These are phyloP conservation scores for Temnothorax nylanderi DNA, from an alignment of 1,140 invertebrate genomes.

Conservation along the genomic window DNA sequence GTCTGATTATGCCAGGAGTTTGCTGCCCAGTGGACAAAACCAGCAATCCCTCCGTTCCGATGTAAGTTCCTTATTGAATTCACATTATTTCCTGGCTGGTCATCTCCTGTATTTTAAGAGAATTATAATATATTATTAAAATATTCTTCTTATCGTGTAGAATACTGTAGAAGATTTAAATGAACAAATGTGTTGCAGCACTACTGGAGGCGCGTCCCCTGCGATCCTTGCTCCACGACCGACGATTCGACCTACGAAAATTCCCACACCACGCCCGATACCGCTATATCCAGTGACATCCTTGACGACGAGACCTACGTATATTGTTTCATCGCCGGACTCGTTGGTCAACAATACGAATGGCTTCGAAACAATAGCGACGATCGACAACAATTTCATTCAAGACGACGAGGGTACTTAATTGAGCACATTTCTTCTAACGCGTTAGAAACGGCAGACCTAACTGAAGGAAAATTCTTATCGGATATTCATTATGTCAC, in stretches of 20 bases:
- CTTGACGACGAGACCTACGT: slow-evolving; percentile 62
- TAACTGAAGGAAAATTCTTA: no score
- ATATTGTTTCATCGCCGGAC: slow-evolving; percentile 53
- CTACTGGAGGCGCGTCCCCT: slow-evolving; percentile 37
- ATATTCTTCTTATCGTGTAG: not conserved
- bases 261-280: slow-evolving; percentile 81
- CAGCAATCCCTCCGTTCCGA: slow-evolving; percentile 20
- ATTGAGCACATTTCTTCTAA: slow-evolving; percentile 28
- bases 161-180: not conserved
- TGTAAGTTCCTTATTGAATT: slow-evolving; percentile 27
- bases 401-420: slow-evolving; percentile 81
- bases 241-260: slow-evolving; percentile 76
- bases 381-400: slow-evolving; percentile 82
- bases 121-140: not conserved
- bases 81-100: not conserved
- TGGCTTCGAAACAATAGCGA: slow-evolving; percentile 72
- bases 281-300: slow-evolving; percentile 78
- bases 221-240: slow-evolving; percentile 68
- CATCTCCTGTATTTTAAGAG: not conserved
- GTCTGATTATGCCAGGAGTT: slow-evolving; percentile 95
- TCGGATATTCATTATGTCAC: not conserved
- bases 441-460: not conserved
- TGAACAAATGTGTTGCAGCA: slow-evolving; percentile 59
- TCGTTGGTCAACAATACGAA: slow-evolving; percentile 70
- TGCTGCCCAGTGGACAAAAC: slow-evolving; percentile 91